Percentiles rank a stretch among this genome's conserved stretches.
These are phyloP conservation scores for Manacus vitellinus DNA, from an alignment of 2,113 vertebrate species.

Conservation along the genomic window DNA sequence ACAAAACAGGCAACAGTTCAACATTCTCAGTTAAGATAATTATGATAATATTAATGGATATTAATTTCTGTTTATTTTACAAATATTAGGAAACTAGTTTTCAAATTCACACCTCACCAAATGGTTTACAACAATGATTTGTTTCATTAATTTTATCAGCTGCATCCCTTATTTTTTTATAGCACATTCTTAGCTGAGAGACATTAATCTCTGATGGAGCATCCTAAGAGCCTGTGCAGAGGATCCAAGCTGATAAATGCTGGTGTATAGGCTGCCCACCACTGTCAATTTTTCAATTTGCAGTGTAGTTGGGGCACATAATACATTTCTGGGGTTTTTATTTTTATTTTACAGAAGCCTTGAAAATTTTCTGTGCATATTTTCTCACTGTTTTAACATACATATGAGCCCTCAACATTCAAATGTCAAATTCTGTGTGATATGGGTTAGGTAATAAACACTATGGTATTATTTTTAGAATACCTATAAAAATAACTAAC, in stretches of 20 bases:
- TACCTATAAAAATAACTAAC: conserved; percentile 23
- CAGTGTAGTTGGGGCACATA: neutral
- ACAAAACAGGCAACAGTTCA: conserved; percentile 61
- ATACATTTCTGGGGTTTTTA: neutral
- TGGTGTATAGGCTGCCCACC: neutral
- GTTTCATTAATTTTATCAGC: conserved; percentile 61
- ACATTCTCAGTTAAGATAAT: conserved; percentile 53
- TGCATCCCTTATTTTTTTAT: conserved; percentile 14
- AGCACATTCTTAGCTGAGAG: conserved; percentile 12
- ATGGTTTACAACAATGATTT: conserved; percentile 57
- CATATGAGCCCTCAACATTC: neutral
- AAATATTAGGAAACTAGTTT: conserved; percentile 53
- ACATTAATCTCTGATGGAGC: neutral
- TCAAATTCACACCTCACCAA: conserved; percentile 64
- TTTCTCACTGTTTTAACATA: conserved; percentile 25
- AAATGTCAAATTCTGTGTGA: neutral
- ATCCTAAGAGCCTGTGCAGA: conserved; percentile 6
- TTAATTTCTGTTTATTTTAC: conserved; percentile 65
- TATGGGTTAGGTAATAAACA: conserved; percentile 4
- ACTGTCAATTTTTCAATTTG: neutral
- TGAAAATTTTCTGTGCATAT: neutral
- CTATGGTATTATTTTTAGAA: conserved; percentile 31
- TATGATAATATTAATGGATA: conserved; percentile 62
- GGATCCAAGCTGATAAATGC: neutral
- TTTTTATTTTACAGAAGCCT: neutral